Evolutionary conservation across 2,888 invertebrate genomes (phyloP).

Genomic region (Tenthredo distinguenda): DNA sequence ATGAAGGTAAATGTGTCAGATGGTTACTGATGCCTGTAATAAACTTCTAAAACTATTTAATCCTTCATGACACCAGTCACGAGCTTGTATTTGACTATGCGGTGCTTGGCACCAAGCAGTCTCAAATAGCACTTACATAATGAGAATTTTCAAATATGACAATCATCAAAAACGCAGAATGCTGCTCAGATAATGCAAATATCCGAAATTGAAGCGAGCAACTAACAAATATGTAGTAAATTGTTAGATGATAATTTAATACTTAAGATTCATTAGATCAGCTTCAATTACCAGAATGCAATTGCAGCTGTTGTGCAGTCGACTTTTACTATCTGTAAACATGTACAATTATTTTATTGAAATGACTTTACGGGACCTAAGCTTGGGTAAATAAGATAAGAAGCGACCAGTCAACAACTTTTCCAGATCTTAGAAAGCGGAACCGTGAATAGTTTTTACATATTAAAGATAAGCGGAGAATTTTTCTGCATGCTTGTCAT

Average conservation of each 20-base stretch:
- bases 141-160: not conserved
- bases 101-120: slow-evolving; percentile 53
- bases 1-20: not conserved
- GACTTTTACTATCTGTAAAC: not conserved
- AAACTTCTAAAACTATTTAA: not conserved
- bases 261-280: not conserved
- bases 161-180: not conserved
- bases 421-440: not conserved
- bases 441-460: slow-evolving; percentile 20
- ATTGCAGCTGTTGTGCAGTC: not conserved
- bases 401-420: not conserved
- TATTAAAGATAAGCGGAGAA: not conserved
- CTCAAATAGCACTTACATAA: slow-evolving; percentile 10
- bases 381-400: slow-evolving; percentile 6
- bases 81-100: slow-evolving; percentile 30
- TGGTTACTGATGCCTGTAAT: not conserved
- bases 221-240: not conserved
- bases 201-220: not conserved
- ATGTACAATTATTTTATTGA: not conserved
- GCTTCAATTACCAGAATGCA: not conserved
- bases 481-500: not conserved
- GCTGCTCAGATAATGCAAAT: not conserved
- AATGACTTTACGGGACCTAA: not conserved
- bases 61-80: slow-evolving; percentile 6
- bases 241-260: not conserved